Conservation (phyloP, 2,797 vertebrate genomes). For the Parambassis ranga region DNA sequence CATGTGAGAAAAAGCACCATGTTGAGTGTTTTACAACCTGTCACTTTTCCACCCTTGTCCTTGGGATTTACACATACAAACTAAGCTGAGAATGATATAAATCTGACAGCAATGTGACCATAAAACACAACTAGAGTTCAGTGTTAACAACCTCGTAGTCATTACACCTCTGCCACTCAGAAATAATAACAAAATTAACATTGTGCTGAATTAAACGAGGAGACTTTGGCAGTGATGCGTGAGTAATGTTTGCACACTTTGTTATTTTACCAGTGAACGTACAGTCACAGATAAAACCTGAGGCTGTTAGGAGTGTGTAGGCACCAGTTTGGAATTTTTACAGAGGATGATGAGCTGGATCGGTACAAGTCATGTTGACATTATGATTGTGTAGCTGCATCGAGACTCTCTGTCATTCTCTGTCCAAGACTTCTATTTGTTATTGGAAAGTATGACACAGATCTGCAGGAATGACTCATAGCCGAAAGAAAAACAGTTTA, state of each 20-base stretch:
- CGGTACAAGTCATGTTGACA: conserved; percentile 17
- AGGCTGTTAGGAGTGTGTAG: conserved; percentile 7
- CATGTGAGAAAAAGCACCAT: not conserved
- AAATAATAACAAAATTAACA: conserved; percentile 24
- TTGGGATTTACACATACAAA: conserved; percentile 31
- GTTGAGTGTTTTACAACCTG: conserved; percentile 36
- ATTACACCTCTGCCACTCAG: conserved; percentile 6
- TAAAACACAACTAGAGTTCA: conserved; percentile 42
- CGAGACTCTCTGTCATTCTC: conserved; percentile 35
- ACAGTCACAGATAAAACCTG: conserved; percentile 5
- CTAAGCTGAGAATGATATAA: conserved; percentile 19
- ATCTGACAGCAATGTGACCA: conserved; percentile 26
- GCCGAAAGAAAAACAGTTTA: conserved; percentile 54
- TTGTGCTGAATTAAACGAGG: not conserved
- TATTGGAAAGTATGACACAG: conserved; percentile 56
- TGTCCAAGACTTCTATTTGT: conserved; percentile 42
- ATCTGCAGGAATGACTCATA: conserved; percentile 60
- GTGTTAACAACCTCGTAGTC: conserved; percentile 36
- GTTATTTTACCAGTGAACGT: conserved; percentile 15
- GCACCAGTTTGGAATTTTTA: not conserved
- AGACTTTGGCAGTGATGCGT: not conserved
- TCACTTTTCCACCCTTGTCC: conserved; percentile 29
- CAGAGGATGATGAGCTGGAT: conserved; percentile 17
- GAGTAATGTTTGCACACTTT: conserved; percentile 3
- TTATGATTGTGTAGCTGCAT: conserved; percentile 26